Conservation (phyloP, 2,888 invertebrate genomes). For the Cabera pusaria region DNA sequence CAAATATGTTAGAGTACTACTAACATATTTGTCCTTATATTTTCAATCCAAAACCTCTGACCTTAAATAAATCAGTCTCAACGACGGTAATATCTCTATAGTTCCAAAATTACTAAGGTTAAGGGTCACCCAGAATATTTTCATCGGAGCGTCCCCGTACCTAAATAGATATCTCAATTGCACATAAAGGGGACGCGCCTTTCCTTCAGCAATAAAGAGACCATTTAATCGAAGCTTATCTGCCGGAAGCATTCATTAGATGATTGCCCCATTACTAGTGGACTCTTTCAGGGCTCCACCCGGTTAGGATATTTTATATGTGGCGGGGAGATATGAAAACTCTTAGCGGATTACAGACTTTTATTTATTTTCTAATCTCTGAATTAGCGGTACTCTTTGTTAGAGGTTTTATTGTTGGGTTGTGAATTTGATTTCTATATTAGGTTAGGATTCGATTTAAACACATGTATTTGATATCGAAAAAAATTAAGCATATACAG, state of each 20-base stretch:
- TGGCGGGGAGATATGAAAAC: constrained; percentile 39
- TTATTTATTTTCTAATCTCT: no score
- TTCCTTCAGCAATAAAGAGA: constrained; percentile 79
- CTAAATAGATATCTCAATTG: constrained; percentile 71
- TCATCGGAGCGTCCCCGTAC: constrained; percentile 49
- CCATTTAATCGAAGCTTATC: constrained; percentile 83
- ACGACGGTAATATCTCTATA: no score
- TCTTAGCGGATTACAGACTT: constrained; percentile 19
- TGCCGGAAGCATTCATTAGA: constrained; percentile 83
- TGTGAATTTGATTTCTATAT: no score
- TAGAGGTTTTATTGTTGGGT: no score
- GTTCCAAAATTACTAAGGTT: constrained; percentile 7
- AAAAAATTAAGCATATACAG: no score
- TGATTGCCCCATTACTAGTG: constrained; percentile 80
- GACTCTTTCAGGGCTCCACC: constrained; percentile 63
- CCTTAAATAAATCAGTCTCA: no score
- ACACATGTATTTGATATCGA: no score
- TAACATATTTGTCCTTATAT: no score
- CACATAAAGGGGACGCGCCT: constrained; percentile 78
- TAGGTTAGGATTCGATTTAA: no score
- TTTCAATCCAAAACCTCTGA: no score
- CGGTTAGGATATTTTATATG: constrained; percentile 48
- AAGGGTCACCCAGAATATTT: constrained; percentile 21
- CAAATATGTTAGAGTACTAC: no score
- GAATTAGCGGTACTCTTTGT: no score